Evolutionary conservation across 2,113 vertebrate genomes (phyloP).

Genomic region (Pterocles orientalis): DNA sequence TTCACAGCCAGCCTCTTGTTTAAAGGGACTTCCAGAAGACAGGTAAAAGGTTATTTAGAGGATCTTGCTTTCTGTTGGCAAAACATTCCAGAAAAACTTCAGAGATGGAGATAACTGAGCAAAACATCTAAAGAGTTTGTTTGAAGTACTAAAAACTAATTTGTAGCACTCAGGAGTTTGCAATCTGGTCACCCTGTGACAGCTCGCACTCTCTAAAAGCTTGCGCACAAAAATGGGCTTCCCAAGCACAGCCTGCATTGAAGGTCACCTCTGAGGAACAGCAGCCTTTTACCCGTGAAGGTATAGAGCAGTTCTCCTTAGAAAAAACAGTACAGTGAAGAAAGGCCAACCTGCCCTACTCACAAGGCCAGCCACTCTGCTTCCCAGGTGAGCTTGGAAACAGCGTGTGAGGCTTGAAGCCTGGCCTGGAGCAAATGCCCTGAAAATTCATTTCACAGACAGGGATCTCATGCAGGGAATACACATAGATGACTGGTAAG

Average conservation of each 20-base stretch:
- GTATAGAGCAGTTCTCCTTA: neutral
- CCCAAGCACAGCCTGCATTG: neutral
- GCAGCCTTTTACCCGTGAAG: neutral
- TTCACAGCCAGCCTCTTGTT: neutral
- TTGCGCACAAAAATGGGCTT: neutral
- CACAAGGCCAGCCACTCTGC: neutral
- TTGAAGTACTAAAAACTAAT: slow-evolving; percentile 47
- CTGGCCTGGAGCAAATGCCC: neutral
- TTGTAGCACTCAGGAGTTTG: neutral
- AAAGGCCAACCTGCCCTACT: neutral
- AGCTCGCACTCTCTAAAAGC: neutral
- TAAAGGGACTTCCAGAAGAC: neutral
- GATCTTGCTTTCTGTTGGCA: neutral
- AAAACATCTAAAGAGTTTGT: neutral
- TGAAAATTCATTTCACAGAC: neutral
- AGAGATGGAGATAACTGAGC: neutral
- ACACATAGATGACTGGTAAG: neutral
- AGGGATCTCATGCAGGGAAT: neutral
- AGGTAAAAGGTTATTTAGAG: neutral
- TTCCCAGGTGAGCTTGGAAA: neutral
- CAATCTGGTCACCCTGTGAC: slow-evolving; percentile 1
- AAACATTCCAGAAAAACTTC: neutral
- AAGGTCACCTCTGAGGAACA: neutral
- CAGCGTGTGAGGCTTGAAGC: neutral
- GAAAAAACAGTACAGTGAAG: neutral